phyloP scores from a whole-genome alignment of 2,797 vertebrate genomes.

The Buceros bicornis region DNA sequence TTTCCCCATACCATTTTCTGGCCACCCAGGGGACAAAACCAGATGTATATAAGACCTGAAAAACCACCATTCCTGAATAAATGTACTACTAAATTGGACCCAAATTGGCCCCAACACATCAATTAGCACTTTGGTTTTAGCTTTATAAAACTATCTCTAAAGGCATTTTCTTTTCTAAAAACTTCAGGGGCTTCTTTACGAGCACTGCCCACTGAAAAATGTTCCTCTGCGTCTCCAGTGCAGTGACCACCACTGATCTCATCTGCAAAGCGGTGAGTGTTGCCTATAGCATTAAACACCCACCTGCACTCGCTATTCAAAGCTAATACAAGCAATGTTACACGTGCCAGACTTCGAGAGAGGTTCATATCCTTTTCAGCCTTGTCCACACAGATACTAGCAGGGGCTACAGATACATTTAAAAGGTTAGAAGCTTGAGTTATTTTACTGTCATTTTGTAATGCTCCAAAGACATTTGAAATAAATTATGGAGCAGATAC shows the following conservation, averaged over 20 bases:
- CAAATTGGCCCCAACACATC: background rate
- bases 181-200: background rate
- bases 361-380: background rate
- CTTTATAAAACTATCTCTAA: background rate
- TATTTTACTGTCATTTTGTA: background rate
- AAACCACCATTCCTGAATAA: background rate
- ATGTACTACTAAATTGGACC: conserved; percentile 42
- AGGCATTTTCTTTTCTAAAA: conserved; percentile 45
- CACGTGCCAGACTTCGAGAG: fast-evolving
- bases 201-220: background rate
- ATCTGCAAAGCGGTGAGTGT: background rate
- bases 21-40: background rate
- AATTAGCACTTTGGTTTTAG: conserved; percentile 20
- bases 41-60: conserved; percentile 28
- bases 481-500: background rate
- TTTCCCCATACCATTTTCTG: conserved; percentile 18
- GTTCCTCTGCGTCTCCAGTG: background rate
- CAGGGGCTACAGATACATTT: background rate
- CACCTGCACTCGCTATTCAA: background rate
- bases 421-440: background rate
- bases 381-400: background rate
- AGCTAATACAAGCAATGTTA: background rate
- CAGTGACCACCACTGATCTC: background rate
- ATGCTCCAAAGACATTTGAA: background rate
- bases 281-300: background rate